Percentiles rank a stretch among this genome's conserved stretches.
These are phyloP conservation scores for Daphoenositta chrysoptera DNA, from an alignment of 2,113 vertebrate genomes.

Conservation along the genomic window DNA sequence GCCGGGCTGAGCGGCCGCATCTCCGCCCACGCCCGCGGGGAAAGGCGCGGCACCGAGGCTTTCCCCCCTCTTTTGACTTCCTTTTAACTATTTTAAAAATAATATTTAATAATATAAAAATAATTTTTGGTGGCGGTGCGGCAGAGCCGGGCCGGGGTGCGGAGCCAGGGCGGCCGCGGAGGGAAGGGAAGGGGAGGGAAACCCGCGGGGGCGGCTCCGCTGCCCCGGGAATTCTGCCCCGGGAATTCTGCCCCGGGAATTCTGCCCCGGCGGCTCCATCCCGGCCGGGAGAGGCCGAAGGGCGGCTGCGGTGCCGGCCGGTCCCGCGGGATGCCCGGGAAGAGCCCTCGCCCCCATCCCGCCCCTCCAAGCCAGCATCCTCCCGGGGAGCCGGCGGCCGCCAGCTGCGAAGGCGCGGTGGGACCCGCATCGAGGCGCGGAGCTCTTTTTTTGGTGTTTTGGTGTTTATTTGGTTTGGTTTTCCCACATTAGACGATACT, in stretches of 20 bases:
- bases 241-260: background rate
- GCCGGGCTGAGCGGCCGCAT: background rate
- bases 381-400: background rate
- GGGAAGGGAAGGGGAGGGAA: background rate
- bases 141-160: background rate
- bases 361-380: background rate
- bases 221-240: background rate
- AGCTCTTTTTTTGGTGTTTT: too few species aligned
- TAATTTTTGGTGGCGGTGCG: background rate
- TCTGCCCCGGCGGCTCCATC: background rate
- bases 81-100: background rate
- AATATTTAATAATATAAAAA: too few species aligned
- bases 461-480: background rate
- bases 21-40: background rate
- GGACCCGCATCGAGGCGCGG: background rate
- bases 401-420: background rate
- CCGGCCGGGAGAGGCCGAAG: background rate
- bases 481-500: background rate
- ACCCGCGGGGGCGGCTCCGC: background rate
- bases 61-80: fast-evolving
- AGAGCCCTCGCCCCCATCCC: background rate
- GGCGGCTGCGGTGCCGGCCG: background rate
- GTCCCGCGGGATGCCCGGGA: background rate
- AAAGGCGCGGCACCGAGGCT: background rate
- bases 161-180: background rate